Evolutionary conservation across 1,140 invertebrate species (phyloP), one percentile per base, ranked within the genome.

Genomic region (Gryon sp.): DNA sequence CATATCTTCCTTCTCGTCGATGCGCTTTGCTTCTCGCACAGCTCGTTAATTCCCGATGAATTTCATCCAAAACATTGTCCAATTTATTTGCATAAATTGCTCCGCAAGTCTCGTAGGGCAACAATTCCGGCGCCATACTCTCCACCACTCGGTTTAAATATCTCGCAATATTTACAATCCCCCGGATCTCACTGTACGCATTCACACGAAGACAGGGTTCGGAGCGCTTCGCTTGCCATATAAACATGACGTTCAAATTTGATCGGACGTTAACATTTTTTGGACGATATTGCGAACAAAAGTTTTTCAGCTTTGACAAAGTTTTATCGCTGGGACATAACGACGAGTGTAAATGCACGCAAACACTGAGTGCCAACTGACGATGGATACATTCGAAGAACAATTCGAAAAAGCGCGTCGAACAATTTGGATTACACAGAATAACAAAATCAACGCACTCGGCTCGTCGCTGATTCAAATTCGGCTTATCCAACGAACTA

Each of bases 101-200:
- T 12, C 88, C 87, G 1, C 60, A 79, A 26, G 70, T 84, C 57
- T 87, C 88, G 40, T 91, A 91, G n/a, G 63, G 82, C 15, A 89
- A 84, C n/a, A 86, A 12, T 3, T 66, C 50, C 0, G 78, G 69
- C n/a, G 74, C 69, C 9, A 16, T 69, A 2, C 80, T 80, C 69
- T 89, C 87, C 1, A 91, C 73, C 2, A 90, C 50, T 4, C 91
- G 88, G 73, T 86, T 87, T 0, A 92, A 77, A 46, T 90, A 91
- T 6, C 91, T 81, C 8, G 88, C 88, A 40, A 91, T 84, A 48
- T 91, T 91, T 7, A 88, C 84, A 69, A 90, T 85, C 0, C 91
- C 91, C 12, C 78, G 34, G 24, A 92, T 88, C 36, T 90, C 83
- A 8, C 63, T 76, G 4, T 76, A 78, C 14, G 80, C 82, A 19